These are phyloP conservation scores for Drosophila recens DNA, from an alignment of 2,888 invertebrate genomes.

Conservation along the genomic window DNA sequence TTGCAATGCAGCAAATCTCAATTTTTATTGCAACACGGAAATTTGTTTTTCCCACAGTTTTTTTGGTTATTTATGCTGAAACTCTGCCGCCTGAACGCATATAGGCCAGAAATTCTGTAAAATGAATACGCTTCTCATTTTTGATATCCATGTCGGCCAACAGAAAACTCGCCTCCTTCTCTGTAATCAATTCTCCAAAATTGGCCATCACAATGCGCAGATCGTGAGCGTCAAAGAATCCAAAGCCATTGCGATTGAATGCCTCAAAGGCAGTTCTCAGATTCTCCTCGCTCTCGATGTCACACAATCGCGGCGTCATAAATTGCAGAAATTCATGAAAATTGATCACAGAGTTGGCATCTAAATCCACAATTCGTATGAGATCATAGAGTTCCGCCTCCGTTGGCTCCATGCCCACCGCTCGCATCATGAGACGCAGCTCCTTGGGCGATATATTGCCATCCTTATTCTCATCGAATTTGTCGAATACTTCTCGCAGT, in stretches of 20 bases:
- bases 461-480: slow-evolving; percentile 99
- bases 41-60: slow-evolving; percentile 11
- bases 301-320: slow-evolving; percentile 99
- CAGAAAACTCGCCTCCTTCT: slow-evolving; percentile 99
- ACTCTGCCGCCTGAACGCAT: slow-evolving; percentile 7
- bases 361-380: slow-evolving; percentile 97
- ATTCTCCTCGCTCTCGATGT: slow-evolving; percentile 98
- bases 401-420: slow-evolving; percentile 98
- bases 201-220: slow-evolving; percentile 99
- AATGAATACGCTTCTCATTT: slow-evolving; percentile 93
- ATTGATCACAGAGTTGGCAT: slow-evolving; percentile 92
- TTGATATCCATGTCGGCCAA: slow-evolving; percentile 97
- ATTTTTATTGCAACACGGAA: slow-evolving; percentile 52
- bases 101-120: slow-evolving; percentile 89
- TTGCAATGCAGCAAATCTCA: slow-evolving; percentile 58
- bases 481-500: slow-evolving; percentile 99
- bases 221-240: slow-evolving; percentile 98
- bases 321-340: slow-evolving; percentile 99
- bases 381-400: slow-evolving; percentile 99
- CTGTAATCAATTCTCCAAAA: slow-evolving; percentile 98
- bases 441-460: slow-evolving; percentile 99
- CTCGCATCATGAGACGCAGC: slow-evolving; percentile 98
- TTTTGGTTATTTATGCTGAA: not conserved
- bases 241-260: slow-evolving; percentile 99
- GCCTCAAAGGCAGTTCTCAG: slow-evolving; percentile 87